phyloP scores from a whole-genome alignment of 53 echinoderm and acorn worm species.

The Antedon mediterranea region DNA sequence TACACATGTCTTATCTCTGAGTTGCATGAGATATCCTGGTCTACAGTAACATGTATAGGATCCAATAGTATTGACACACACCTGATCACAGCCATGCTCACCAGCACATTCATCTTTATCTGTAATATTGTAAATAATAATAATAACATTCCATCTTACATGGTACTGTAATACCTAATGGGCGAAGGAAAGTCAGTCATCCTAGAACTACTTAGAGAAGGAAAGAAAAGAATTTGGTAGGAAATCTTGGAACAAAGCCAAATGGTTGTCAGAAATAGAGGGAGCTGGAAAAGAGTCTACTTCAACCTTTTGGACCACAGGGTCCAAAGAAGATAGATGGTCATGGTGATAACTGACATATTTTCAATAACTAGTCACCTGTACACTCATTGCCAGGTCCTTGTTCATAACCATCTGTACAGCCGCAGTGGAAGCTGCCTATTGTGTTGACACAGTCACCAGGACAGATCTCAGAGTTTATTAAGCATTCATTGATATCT shows the following conservation, averaged over 20 bases:
- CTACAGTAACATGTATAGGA: conserved; percentile 68
- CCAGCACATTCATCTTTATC: conserved; percentile 54
- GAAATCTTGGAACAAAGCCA: too few relatives aligned
- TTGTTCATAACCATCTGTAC: conserved; percentile 61
- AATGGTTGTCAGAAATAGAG: too few relatives aligned
- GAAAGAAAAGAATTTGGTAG: too few relatives aligned
- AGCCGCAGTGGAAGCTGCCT: conserved; percentile 72
- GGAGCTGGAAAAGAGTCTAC: too few relatives aligned
- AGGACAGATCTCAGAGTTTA: conserved; percentile 50
- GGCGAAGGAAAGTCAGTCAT: too few relatives aligned
- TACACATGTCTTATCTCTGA: conserved; percentile 65
- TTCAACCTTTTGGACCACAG: too few relatives aligned
- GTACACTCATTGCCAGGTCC: conserved; percentile 40
- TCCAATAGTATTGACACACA: conserved; percentile 68
- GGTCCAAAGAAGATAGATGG: too few relatives aligned
- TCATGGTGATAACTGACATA: too few relatives aligned
- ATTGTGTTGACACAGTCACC: conserved; percentile 60
- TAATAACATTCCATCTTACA: too few relatives aligned
- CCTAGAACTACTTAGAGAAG: too few relatives aligned
- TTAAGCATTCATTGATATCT: conserved; percentile 83
- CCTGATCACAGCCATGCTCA: conserved; percentile 56
- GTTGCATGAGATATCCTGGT: conserved; percentile 53
- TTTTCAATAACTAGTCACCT: too few relatives aligned
- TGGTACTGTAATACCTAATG: too few relatives aligned
- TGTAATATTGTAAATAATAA: conserved; percentile 2